Evolutionary conservation across 2,797 vertebrate species (phyloP), one percentile per base, ranked within the genome.

Genomic region (Acanthurus tractus): DNA sequence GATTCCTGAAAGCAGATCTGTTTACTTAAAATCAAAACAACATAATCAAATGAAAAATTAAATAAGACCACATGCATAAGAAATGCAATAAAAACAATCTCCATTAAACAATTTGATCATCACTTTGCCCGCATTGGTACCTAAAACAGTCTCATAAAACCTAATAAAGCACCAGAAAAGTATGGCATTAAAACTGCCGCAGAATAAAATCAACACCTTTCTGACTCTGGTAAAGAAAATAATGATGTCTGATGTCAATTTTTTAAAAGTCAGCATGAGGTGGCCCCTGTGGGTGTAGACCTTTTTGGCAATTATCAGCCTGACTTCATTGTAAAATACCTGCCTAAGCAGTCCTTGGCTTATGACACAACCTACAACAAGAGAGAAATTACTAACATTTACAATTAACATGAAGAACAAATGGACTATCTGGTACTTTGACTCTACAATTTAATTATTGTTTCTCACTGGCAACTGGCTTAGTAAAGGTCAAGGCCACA

Each of bases 371-470:
- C 62, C 70, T 63, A 65, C 66, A 45, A 81, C 70, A 80, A 80
- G 57, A 65, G 22, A 79, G 56, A 90, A 86, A 86, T 74, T 78
- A 79, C 91, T 91, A 91, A 86, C 82, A 79, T 83, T 85, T 74
- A 84, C 79, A 88, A 90, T 90, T 84, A 93, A 81, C 84, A 88
- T 64, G 42, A 61, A 83, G 76, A 82, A 87, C 70, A 88, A 91
- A 91, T 85, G 70, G 61, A 68, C 70, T 56, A 83, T 54, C 85
- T 83, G 86, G 79, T 89, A 85, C 75, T 90, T 82, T 66, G 74
- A 86, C 81, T 70, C 74, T 48, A 75, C 76, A 80, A 86, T 90
- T 89, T 69, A 90, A 90, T 93, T 88, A 86, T 48, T 86, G 68
- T 36, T 72, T 68, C 69, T 84, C 58, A 86, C 63, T 76, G 75